Conservation (phyloP, 1,140 invertebrate genomes). For the Agrypnia vestita region DNA sequence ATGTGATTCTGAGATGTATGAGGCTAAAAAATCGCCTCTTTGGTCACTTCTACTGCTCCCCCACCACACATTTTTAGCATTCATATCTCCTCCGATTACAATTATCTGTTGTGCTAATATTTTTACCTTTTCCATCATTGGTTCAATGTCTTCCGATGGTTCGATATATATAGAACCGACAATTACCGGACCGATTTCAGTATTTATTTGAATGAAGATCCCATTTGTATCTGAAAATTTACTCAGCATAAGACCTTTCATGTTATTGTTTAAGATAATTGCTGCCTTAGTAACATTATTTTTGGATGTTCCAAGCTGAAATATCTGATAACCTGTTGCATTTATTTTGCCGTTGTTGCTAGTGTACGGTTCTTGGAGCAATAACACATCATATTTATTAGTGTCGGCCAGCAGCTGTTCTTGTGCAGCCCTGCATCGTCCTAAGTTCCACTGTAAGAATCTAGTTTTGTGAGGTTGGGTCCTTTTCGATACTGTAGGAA, state of each 20-base stretch:
- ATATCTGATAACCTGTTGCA: background rate
- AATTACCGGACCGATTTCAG: too few relatives aligned
- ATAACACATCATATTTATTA: background rate
- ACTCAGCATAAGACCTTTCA: too few relatives aligned
- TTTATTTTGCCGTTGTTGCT: background rate
- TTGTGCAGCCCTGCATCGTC: background rate
- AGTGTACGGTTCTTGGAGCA: background rate
- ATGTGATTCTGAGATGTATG: background rate
- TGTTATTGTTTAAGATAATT: too few relatives aligned
- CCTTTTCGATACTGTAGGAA: too few relatives aligned
- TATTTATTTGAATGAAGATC: too few relatives aligned
- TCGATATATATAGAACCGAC: too few relatives aligned
- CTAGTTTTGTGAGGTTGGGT: background rate
- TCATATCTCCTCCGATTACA: background rate
- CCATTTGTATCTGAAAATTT: too few relatives aligned
- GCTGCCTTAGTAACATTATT: too few relatives aligned
- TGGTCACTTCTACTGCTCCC: background rate
- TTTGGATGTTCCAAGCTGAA: too few relatives aligned
- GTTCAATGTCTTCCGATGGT: background rate
- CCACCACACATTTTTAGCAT: conserved; percentile 1
- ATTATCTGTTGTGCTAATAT: background rate
- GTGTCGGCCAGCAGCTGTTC: background rate
- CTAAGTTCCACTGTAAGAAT: background rate
- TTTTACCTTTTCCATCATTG: background rate
- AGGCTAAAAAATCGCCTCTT: background rate